Evolutionary conservation across 2,888 invertebrate species (phyloP), one percentile per base, ranked within the genome.

Genomic region (Synanthedon vespiformis): DNA sequence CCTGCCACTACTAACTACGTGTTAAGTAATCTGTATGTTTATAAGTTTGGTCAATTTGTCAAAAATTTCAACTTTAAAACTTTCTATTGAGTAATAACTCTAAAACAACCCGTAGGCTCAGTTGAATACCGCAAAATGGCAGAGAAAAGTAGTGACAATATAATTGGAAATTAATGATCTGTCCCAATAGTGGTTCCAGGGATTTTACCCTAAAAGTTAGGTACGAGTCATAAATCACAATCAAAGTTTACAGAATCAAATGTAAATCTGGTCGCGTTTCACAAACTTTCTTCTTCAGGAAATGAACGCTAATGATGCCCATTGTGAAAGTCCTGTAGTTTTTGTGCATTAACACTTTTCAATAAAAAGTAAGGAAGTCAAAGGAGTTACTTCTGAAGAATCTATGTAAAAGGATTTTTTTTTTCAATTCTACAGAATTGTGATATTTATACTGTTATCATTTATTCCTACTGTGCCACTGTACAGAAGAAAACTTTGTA

Each of bases 261-360:
- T 71, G 72, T 70, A 63, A 74, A 75, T 76, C 76, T 74, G 68
- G 72, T 73, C 61, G 58, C 65, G 69, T 66, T 74, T 74, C 68
- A 69, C 67, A 68, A 72, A 74, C 67, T 62, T 69, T 70, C 34
- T 14, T 50, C 40, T 14, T 44, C 44, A 12, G 44, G 27, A n/a
- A 34, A n/a, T 27, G n/a, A 34, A 59, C 58, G 63, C 71, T 75
- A 78, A 79, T 70, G 75, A 77, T 67, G 62, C 52, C 63, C 65
- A 72, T 76, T 76, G 75, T 76, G 63, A 58, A 34, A 57, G 61
- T 62, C 61, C 64, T 65, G 61, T 70, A 67, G 65, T 69, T 72
- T 52, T 70, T 70, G 34, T 68, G 65, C 70, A 75, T 75, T 74
- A 70, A 64, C 62, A 68, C 66, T 64, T 57, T 64, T 72, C 56